phyloP scores from a whole-genome alignment of 1,140 invertebrate species.

The Tetranychus urticae region DNA sequence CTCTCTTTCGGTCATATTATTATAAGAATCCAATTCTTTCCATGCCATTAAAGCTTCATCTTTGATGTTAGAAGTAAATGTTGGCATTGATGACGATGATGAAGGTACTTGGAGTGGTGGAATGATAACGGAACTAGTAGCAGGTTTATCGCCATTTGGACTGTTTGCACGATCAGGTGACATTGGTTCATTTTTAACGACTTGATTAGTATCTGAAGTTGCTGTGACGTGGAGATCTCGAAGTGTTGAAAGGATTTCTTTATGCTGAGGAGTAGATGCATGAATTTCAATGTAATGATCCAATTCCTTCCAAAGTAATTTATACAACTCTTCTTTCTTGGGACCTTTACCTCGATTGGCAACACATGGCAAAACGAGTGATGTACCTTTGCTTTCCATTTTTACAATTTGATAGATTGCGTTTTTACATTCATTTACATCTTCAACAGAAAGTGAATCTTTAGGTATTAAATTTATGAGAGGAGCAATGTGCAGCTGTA shows the following conservation, averaged over 20 bases:
- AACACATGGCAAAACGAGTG: conserved; percentile 36
- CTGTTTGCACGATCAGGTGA: not conserved
- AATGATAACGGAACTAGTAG: not conserved
- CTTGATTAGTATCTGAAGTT: not conserved
- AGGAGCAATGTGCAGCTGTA: conserved; percentile 52
- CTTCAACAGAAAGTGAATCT: conserved; percentile 54
- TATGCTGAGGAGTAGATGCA: conserved; percentile 40
- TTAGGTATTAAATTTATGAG: conserved; percentile 51
- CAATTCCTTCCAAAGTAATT: conserved; percentile 63
- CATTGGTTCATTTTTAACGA: not conserved
- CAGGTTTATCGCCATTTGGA: not conserved
- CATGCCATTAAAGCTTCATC: not conserved
- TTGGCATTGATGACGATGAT: not conserved
- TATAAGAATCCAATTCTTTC: conserved; percentile 3
- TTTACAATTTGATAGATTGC: conserved; percentile 51
- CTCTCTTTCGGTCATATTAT: conserved; percentile 2
- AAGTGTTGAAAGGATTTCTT: conserved; percentile 52
- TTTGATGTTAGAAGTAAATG: not conserved
- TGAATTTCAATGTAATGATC: conserved; percentile 57
- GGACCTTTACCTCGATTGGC: conserved; percentile 25
- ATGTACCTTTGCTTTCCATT: conserved; percentile 58
- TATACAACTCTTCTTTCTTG: conserved; percentile 59
- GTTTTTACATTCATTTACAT: conserved; percentile 65
- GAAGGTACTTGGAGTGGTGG: not conserved
- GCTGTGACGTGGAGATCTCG: conserved; percentile 35